These are phyloP conservation scores for Blennius ocellaris DNA, from an alignment of 2,113 vertebrate species.

Conservation along the genomic window DNA sequence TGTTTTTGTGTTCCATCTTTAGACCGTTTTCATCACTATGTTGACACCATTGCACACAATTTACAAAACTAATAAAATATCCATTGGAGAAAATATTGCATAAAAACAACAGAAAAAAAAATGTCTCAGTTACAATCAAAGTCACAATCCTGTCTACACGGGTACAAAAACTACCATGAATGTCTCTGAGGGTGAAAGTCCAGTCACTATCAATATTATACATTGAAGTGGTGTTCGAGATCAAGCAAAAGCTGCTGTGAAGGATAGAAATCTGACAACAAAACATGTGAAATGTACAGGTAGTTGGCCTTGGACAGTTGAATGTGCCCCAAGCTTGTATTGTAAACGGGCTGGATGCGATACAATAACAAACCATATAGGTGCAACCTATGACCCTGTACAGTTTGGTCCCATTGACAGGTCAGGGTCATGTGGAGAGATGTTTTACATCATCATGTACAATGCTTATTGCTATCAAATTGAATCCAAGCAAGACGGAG, in stretches of 20 bases:
- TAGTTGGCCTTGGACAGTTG: constrained; percentile 1
- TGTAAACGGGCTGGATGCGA: constrained; percentile 17
- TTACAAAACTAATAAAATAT: constrained; percentile 6
- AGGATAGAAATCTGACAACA: constrained; percentile 19
- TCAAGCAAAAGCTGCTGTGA: constrained; percentile 26
- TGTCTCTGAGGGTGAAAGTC: constrained; percentile 22
- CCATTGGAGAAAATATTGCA: constrained; percentile 11
- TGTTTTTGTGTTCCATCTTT: neutral
- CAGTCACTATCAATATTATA: constrained; percentile 16
- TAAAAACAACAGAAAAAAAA: constrained; percentile 3
- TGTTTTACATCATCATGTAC: constrained; percentile 12
- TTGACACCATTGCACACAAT: constrained; percentile 18
- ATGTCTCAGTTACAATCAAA: constrained; percentile 20
- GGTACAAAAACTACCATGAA: constrained; percentile 36
- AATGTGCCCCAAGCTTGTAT: constrained; percentile 10
- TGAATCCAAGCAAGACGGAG: constrained; percentile 5
- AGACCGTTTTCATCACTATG: constrained; percentile 2
- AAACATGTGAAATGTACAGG: constrained; percentile 30
- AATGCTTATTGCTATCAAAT: constrained; percentile 11
- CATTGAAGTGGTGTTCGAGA: constrained; percentile 39
- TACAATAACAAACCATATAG: constrained; percentile 16
- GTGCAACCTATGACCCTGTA: constrained; percentile 51
- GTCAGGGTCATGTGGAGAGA: constrained; percentile 44
- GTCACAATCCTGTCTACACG: constrained; percentile 21
- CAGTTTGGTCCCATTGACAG: constrained; percentile 78